phyloP scores from a whole-genome alignment of 2,888 invertebrate genomes.

The Sepiola atlantica region DNA sequence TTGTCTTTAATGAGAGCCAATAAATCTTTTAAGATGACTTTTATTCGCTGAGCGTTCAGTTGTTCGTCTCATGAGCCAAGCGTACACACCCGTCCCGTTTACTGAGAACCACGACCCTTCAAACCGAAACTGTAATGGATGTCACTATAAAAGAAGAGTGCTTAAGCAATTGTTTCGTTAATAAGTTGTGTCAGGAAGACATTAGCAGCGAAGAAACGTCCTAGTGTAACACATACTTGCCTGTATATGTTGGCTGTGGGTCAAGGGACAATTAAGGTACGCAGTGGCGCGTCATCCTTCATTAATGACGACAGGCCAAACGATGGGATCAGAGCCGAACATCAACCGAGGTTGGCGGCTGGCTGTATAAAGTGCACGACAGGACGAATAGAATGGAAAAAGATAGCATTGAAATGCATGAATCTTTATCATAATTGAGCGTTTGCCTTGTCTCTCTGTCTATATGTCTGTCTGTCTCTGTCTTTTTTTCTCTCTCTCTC shows the following conservation, averaged over 20 bases:
- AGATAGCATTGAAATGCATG: not conserved
- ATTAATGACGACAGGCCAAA: not conserved
- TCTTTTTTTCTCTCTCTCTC: too few species aligned
- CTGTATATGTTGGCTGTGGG: not conserved
- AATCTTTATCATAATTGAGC: too few species aligned
- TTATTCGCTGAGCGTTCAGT: conserved; percentile 32
- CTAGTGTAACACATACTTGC: not conserved
- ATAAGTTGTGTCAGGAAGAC: conserved; percentile 20
- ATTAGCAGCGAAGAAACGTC: not conserved
- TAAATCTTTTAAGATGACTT: conserved; percentile 10
- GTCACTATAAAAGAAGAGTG: not conserved
- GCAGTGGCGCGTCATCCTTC: conserved; percentile 1
- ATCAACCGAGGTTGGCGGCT: not conserved
- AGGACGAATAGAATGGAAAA: not conserved
- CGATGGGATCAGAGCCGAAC: not conserved
- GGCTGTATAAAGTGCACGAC: not conserved
- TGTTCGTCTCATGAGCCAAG: not conserved
- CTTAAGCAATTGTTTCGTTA: not conserved
- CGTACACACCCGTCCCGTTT: not conserved
- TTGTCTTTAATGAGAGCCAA: conserved; percentile 22
- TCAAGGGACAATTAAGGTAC: conserved; percentile 32
- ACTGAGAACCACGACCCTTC: not conserved
- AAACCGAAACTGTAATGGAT: conserved; percentile 1
- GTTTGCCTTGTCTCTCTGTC: too few species aligned
- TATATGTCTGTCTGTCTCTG: too few species aligned